Conservation (phyloP, 2,888 invertebrate species). For the Scotopteryx bipunctaria region DNA sequence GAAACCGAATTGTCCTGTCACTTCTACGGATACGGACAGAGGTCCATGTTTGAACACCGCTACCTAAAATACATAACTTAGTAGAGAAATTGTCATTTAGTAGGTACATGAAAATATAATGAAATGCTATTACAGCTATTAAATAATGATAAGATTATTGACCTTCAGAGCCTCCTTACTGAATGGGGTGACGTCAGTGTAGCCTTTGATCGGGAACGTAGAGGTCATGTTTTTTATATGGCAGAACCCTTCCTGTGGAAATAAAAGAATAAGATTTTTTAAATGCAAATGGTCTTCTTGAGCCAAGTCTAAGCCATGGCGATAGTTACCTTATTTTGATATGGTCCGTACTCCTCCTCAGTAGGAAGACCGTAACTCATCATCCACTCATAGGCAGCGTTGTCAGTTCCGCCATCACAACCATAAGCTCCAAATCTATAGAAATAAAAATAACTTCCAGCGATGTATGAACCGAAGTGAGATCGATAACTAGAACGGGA, state of each 20-base stretch:
- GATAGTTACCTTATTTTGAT: constrained; percentile 86
- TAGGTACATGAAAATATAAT: too few relatives aligned
- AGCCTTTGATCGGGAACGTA: constrained; percentile 88
- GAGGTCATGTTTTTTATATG: constrained; percentile 86
- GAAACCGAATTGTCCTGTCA: constrained; percentile 77
- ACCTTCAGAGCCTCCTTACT: constrained; percentile 87
- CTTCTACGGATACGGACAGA: constrained; percentile 92
- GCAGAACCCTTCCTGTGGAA: constrained; percentile 90
- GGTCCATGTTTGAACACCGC: constrained; percentile 94
- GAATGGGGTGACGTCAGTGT: constrained; percentile 91
- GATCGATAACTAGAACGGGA: too few relatives aligned
- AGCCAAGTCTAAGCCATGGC: too few relatives aligned
- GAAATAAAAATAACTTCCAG: too few relatives aligned
- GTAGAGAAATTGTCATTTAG: not conserved
- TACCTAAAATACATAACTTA: constrained; percentile 60
- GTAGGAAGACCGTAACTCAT: constrained; percentile 90
- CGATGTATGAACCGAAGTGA: too few relatives aligned
- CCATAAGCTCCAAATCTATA: constrained; percentile 89
- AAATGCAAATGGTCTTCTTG: too few relatives aligned
- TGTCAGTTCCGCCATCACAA: constrained; percentile 96
- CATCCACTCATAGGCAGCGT: constrained; percentile 94
- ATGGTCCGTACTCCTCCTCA: constrained; percentile 94
- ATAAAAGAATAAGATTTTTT: constrained; percentile 32
- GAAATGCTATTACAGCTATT: too few relatives aligned
- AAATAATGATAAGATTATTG: constrained; percentile 24